Conservation (phyloP, 2,113 vertebrate species). For the Catharus minimus region DNA sequence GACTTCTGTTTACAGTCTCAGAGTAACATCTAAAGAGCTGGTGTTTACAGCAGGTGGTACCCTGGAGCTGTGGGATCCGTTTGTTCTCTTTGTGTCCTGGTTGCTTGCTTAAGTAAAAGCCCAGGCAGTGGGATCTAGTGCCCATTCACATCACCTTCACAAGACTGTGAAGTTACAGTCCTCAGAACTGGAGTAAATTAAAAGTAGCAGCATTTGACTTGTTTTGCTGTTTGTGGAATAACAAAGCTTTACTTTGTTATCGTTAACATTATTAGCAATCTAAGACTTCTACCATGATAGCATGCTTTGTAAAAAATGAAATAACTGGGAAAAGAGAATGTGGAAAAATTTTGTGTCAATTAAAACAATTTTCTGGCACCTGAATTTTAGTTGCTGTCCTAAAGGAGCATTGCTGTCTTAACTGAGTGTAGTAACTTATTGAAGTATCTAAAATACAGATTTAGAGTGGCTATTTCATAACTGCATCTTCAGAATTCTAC, state of each 20-base stretch:
- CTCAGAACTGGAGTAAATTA: not conserved
- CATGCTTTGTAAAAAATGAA: not conserved
- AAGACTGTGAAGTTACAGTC: not conserved
- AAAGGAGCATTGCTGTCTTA: not conserved
- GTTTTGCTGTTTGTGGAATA: not conserved
- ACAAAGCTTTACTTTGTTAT: not conserved
- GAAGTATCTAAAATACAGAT: not conserved
- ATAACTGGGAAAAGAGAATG: not conserved
- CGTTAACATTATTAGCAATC: not conserved
- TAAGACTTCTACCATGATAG: not conserved
- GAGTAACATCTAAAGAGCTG: not conserved
- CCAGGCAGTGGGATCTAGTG: not conserved
- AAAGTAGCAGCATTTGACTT: not conserved
- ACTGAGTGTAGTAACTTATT: not conserved
- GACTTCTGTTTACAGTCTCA: not conserved
- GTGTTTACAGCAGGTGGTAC: not conserved
- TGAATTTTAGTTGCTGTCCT: not conserved
- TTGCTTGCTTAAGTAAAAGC: not conserved
- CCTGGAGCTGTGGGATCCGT: not conserved
- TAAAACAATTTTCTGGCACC: not conserved
- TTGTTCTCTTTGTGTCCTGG: not conserved
- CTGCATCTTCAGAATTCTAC: not conserved
- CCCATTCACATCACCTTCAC: accelerated
- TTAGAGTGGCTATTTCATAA: not conserved
- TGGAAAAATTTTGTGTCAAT: not conserved